A percentile compares a stretch with the other conserved stretches of the same genome.
Conservation (phyloP, 2,888 invertebrate species). For the Parnassius orleans region DNA sequence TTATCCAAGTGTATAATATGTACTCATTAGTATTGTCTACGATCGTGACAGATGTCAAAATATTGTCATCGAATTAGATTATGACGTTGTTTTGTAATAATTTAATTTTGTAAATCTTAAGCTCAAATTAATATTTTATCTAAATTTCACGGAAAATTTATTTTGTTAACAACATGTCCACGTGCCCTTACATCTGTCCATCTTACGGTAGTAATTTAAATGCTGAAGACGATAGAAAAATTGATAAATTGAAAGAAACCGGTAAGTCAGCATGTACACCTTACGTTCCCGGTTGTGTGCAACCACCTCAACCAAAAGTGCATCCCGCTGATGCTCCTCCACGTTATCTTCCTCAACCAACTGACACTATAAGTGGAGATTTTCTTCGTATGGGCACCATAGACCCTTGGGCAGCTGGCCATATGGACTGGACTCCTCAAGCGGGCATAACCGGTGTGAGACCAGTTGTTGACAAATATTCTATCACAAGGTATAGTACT, state of each 20-base stretch:
- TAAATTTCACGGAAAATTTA: conserved; percentile 41
- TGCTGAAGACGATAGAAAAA: neutral
- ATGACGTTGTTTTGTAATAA: conserved; percentile 22
- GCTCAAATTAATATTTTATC: conserved; percentile 45
- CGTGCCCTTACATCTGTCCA: conserved; percentile 65
- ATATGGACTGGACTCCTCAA: conserved; percentile 87
- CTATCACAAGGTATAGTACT: conserved; percentile 86
- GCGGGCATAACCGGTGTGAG: conserved; percentile 87
- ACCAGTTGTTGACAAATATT: conserved; percentile 89
- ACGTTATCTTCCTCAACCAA: conserved; percentile 63
- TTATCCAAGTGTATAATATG: too few species aligned
- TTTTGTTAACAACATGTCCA: conserved; percentile 33
- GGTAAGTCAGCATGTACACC: conserved; percentile 33
- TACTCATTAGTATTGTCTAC: too few species aligned
- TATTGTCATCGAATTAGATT: conserved; percentile 3
- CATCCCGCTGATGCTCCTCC: conserved; percentile 64
- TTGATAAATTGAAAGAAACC: conserved; percentile 38
- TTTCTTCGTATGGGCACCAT: conserved; percentile 66
- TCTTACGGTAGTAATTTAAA: conserved; percentile 13
- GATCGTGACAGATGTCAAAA: neutral
- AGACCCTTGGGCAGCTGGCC: conserved; percentile 89
- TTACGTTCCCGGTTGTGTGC: conserved; percentile 60
- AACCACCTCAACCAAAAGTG: conserved; percentile 51
- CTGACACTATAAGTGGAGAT: conserved; percentile 68
- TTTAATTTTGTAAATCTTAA: conserved; percentile 8